Base-by-base conservation (phyloP, 2,113 vertebrate species). In the Pedionomus torquatus region DNA sequence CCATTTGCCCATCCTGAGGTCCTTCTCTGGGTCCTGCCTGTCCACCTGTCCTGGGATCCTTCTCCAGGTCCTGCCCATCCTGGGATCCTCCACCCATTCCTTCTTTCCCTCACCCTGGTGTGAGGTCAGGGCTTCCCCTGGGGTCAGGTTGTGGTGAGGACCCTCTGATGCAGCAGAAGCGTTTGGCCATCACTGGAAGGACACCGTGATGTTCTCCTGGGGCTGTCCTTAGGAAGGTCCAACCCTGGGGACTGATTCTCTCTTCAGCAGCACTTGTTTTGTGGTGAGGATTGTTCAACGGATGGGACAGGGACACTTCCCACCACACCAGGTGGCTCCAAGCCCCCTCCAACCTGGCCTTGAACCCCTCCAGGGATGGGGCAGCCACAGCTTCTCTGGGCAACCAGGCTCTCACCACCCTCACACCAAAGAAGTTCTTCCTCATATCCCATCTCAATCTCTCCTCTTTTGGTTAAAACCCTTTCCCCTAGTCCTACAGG, bases 151-250 rank as follows among this genome's bases (percentile, higher is more conserved):
- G 41, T 26, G 66, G 31, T 25, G 13, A 10, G 33, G 37, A 33
- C 6, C 19, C 86, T 20, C 49, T 31, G 14, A 46, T 4, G 41
- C 16, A 31, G 39, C 44, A 35, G 84, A 26, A 39, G 52, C 0
- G 0, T 10, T 10, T 26, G 46, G 19, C 43, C 60, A 3, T 39
- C 2, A 0, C 70, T 57, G 61, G 60, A 15, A 26, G 11, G 33
- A 9, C 16, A 1, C 39, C 1, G 20, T 6, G 2, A 0, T 8
- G 55, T 18, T 2, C n/a, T 2, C 9, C 25, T 21, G 4, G 2
- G 46, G 7, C 15, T 20, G 39, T 39, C 60, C 11, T 31, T 8
- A 2, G 25, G 21, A 13, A 10, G 39, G 10, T 4, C 35, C 44
- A 43, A 20, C 35, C 25, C 17, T 52, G 66, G 13, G 48, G 61